Evolutionary conservation across 2,797 vertebrate genomes (phyloP).

Genomic region (Etheostoma perlongum): DNA sequence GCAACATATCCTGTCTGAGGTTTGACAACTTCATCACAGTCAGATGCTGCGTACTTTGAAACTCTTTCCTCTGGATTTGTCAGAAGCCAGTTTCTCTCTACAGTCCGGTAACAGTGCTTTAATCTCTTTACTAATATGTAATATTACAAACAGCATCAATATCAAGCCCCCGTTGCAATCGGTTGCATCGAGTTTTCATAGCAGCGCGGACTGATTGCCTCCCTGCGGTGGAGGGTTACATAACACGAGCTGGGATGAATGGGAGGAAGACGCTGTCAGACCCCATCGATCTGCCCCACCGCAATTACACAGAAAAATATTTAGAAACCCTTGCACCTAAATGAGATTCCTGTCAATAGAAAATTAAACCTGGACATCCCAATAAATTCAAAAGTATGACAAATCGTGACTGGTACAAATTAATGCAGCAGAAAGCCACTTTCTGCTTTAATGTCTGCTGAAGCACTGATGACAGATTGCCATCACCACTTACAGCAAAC

Average conservation of each 20-base stretch:
- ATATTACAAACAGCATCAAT: slow-evolving; percentile 41
- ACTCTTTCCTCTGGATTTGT: neutral
- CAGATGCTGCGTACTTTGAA: neutral
- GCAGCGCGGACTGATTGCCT: slow-evolving; percentile 50
- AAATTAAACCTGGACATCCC: slow-evolving; percentile 18
- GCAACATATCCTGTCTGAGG: neutral
- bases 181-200: slow-evolving; percentile 59
- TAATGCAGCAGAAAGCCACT: neutral
- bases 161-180: slow-evolving; percentile 37
- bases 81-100: neutral
- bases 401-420: slow-evolving; percentile 1
- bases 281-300: slow-evolving; percentile 47
- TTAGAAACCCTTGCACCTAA: slow-evolving; percentile 25
- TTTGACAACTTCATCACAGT: neutral
- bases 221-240: slow-evolving; percentile 55
- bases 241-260: slow-evolving; percentile 62
- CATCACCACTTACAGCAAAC: slow-evolving; percentile 3
- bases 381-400: slow-evolving; percentile 8
- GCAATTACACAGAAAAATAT: slow-evolving; percentile 36
- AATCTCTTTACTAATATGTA: slow-evolving; percentile 16
- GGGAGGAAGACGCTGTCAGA: slow-evolving; percentile 39
- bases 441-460: neutral
- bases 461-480: neutral
- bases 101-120: too few relatives aligned
- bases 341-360: slow-evolving; percentile 33